Conservation (phyloP, 2,797 vertebrate genomes). For the Prunella strophiata region DNA sequence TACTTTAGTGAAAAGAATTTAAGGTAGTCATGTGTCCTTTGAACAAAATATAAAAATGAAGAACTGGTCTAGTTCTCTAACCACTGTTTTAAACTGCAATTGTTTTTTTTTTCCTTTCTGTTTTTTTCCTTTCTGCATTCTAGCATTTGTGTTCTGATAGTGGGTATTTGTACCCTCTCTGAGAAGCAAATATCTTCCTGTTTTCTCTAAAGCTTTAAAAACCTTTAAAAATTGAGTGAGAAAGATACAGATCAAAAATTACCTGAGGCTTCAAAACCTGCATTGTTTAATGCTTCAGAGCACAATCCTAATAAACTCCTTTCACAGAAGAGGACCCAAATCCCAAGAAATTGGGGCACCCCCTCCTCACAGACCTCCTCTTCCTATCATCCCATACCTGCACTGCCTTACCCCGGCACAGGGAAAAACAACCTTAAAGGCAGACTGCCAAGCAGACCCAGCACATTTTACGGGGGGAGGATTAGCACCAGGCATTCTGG, state of each 20-base stretch:
- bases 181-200: neutral
- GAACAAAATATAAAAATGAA: neutral
- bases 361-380: neutral
- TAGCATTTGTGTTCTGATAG: neutral
- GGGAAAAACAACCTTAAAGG: neutral
- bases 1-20: slow-evolving; percentile 28
- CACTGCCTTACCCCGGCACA: neutral
- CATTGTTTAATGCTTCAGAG: neutral
- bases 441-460: slow-evolving; percentile 13
- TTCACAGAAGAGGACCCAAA: neutral
- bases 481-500: slow-evolving; percentile 7
- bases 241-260: neutral
- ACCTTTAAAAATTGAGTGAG: neutral
- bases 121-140: neutral
- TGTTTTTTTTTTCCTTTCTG: neutral
- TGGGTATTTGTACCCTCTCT: neutral
- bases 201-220: slow-evolving; percentile 10
- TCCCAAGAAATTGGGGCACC: neutral
- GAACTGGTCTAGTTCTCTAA: neutral
- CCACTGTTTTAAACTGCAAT: neutral
- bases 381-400: neutral
- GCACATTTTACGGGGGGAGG: neutral
- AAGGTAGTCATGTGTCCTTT: neutral
- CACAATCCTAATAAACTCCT: neutral
- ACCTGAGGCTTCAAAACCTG: neutral